These are phyloP conservation scores for Erpobdella octoculata DNA, from an alignment of 2,888 invertebrate species.

Conservation along the genomic window DNA sequence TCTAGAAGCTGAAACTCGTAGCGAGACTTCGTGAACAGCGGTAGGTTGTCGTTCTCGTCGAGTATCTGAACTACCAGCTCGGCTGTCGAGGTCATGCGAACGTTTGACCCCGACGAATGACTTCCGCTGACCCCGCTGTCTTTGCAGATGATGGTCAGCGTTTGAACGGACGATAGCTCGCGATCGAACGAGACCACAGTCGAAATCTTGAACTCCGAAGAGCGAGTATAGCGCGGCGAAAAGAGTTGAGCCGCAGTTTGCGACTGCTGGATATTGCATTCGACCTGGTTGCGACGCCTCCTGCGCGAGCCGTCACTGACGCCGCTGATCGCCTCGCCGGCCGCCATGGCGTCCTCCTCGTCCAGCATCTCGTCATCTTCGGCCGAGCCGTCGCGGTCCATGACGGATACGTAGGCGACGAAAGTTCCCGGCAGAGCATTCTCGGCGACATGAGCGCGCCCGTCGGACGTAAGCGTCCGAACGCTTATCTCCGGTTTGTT, in stretches of 20 bases:
- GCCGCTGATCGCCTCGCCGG: neutral
- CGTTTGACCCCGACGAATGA: neutral
- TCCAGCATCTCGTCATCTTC: constrained; percentile 68
- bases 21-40: constrained; percentile 51
- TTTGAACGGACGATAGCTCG: constrained; percentile 83
- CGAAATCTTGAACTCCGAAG: constrained; percentile 58
- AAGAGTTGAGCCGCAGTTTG: constrained; percentile 44
- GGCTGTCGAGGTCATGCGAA: constrained; percentile 15
- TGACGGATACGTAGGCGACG: constrained; percentile 84
- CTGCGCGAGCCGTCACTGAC: neutral
- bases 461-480: constrained; percentile 37
- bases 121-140: constrained; percentile 28
- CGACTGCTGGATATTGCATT: constrained; percentile 11
- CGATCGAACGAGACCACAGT: constrained; percentile 79
- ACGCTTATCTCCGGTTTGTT: constrained; percentile 42
- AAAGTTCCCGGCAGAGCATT: constrained; percentile 78
- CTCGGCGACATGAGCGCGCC: constrained; percentile 46
- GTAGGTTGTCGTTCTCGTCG: constrained; percentile 36
- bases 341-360: constrained; percentile 57
- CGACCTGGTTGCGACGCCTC: neutral
- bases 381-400: constrained; percentile 78
- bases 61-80: constrained; percentile 29
- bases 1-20: constrained; percentile 66
- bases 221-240: constrained; percentile 70
- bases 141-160: constrained; percentile 65